These are phyloP conservation scores for Enteromius anoplus DNA, from an alignment of 2,797 vertebrate species.

Conservation along the genomic window DNA sequence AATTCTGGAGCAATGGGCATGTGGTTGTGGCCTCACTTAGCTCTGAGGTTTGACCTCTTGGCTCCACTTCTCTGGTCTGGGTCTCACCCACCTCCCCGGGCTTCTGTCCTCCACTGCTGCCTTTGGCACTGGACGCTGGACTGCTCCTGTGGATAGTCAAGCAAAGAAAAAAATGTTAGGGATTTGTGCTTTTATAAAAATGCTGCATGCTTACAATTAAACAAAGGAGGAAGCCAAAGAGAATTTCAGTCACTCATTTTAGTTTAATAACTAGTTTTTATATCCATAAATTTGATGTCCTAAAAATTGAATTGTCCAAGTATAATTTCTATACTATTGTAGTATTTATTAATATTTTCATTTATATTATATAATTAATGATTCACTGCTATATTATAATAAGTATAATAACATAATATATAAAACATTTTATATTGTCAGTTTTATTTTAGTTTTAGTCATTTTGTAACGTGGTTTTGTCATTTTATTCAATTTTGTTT, in stretches of 20 bases:
- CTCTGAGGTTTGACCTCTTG: slow-evolving; percentile 66
- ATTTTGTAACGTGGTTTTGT: background rate
- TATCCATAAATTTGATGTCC: background rate
- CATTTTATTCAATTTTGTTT: background rate
- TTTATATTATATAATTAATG: background rate
- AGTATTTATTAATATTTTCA: background rate
- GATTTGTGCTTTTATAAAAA: background rate
- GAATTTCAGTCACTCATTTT: background rate
- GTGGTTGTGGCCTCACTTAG: slow-evolving; percentile 73
- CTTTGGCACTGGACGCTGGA: slow-evolving; percentile 85
- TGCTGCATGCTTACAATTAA: background rate
- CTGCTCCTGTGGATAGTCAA: slow-evolving; percentile 81
- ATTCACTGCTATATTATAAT: background rate
- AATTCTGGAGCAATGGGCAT: background rate
- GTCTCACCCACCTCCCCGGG: slow-evolving; percentile 72
- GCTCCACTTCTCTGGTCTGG: slow-evolving; percentile 67
- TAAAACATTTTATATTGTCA: background rate
- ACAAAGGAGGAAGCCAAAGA: background rate
- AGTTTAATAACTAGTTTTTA: background rate
- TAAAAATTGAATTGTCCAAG: background rate
- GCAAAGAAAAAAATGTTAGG: background rate
- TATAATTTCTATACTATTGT: background rate
- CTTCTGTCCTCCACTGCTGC: slow-evolving; percentile 80
- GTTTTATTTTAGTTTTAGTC: background rate
- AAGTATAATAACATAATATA: background rate